Evolutionary conservation across 2,888 invertebrate genomes (phyloP).

Genomic region (Conops quadrifasciatus): DNA sequence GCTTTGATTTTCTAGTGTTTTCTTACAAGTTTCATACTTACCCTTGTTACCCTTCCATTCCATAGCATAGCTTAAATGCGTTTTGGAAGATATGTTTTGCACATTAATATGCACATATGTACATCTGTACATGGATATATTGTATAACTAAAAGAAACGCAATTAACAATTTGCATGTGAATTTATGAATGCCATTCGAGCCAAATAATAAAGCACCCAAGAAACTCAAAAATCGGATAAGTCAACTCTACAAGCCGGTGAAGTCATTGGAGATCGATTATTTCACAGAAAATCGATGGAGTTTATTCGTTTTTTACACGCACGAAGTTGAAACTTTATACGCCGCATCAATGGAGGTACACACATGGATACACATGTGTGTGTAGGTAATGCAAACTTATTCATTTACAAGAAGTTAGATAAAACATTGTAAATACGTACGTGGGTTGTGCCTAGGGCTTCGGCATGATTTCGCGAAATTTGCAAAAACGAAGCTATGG

Average conservation of each 20-base stretch:
- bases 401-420: neutral
- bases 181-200: too few relatives aligned
- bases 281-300: constrained; percentile 24
- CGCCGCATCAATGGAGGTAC: neutral
- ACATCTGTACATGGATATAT: too few relatives aligned
- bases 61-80: neutral
- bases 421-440: neutral
- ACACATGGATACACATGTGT: neutral
- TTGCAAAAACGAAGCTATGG: constrained; percentile 21
- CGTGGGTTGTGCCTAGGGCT: neutral
- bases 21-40: neutral
- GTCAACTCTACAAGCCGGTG: constrained; percentile 49
- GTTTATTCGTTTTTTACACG: constrained; percentile 28
- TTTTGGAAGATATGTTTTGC: too few relatives aligned
- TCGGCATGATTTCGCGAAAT: neutral
- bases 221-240: constrained; percentile 28
- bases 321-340: neutral
- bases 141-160: too few relatives aligned
- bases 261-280: constrained; percentile 43
- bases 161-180: too few relatives aligned
- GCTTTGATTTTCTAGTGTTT: constrained; percentile 7
- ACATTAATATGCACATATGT: too few relatives aligned
- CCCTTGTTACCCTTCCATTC: neutral
- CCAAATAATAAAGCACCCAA: constrained; percentile 42
- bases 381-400: neutral